Evolutionary conservation across 2,113 vertebrate genomes (phyloP).

Genomic region (Uropsilus gracilis): DNA sequence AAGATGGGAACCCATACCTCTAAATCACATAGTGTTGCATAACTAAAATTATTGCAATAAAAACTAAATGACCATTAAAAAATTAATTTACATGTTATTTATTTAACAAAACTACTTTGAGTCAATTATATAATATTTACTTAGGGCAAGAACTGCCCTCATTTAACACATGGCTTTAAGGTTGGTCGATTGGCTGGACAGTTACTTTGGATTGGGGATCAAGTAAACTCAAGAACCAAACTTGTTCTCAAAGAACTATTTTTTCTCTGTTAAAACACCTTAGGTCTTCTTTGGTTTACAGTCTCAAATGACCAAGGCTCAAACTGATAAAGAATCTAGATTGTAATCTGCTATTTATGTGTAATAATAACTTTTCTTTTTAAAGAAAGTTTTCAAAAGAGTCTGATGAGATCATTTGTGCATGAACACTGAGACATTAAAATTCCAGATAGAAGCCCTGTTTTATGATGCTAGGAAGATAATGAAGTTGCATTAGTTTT

Average conservation of each 20-base stretch:
- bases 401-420: background rate
- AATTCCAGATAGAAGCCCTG: conserved; percentile 2
- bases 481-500: background rate
- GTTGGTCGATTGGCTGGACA: background rate
- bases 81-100: too few relatives aligned
- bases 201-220: conserved; percentile 13
- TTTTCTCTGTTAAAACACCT: background rate
- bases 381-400: background rate
- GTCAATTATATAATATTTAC: background rate
- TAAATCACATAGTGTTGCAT: too few relatives aligned
- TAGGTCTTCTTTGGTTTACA: background rate
- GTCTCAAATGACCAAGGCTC: background rate
- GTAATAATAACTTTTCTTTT: conserved; percentile 3
- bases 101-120: background rate
- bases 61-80: too few relatives aligned
- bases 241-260: background rate
- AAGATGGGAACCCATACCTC: too few relatives aligned
- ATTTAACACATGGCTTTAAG: background rate
- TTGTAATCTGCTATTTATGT: background rate
- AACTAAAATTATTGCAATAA: too few relatives aligned
- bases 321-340: conserved; percentile 1
- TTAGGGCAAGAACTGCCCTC: background rate
- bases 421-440: background rate
- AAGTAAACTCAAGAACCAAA: conserved; percentile 28
- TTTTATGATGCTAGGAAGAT: background rate